Base-by-base conservation (phyloP, 2,113 vertebrate genomes). In the Chamaea fasciata region DNA sequence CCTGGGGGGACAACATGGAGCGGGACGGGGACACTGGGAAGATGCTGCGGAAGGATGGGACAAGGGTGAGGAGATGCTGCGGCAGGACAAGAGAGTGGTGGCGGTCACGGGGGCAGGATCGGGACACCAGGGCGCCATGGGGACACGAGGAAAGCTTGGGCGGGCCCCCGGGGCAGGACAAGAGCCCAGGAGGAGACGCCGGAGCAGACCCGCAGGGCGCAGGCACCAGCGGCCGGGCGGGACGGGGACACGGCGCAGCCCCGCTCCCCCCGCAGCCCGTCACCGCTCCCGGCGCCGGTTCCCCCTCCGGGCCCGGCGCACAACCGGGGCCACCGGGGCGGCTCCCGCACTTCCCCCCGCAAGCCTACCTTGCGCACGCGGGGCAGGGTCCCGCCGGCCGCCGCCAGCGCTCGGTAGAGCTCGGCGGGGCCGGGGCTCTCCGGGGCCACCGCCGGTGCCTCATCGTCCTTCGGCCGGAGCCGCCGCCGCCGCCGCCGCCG, bases 331-430 rank as follows among this genome's bases (percentile, higher is more conserved):
- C 71, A 46, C 98, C 2, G 28, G 33, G 16, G 97, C 49, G 98
- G 98, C 80, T 98, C 46, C 98, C 98, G 37, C 98, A 4, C 82
- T 83, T 83, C 69, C 35, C 96, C 93, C 90, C 95, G 56, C 30
- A 92, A 2, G 80, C 91, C 37, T 84, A 91, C 94, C 94, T 93
- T 93, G 47, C 94, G 91, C 35, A 88, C 74, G 5, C 99, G 98
- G 67, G 99, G 99, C 95, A 99, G 97, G 15, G 99, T 99, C 31
- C 99, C 99, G 14, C 99, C 99, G 18, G 98, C 98, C 60, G 98
- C 99, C 20, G 98, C 98, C 94, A 99, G 96, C 7, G 98, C 98
- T 88, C 97, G 98, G 94, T 78, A 90, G 3, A 84, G 50, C 21
- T 71, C 93, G 75, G 94, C 65, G 44, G 95, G 78, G 5, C 87